Conservation (phyloP, 92 coral and sea anemone genomes). For the Parazoanthus darwini region DNA sequence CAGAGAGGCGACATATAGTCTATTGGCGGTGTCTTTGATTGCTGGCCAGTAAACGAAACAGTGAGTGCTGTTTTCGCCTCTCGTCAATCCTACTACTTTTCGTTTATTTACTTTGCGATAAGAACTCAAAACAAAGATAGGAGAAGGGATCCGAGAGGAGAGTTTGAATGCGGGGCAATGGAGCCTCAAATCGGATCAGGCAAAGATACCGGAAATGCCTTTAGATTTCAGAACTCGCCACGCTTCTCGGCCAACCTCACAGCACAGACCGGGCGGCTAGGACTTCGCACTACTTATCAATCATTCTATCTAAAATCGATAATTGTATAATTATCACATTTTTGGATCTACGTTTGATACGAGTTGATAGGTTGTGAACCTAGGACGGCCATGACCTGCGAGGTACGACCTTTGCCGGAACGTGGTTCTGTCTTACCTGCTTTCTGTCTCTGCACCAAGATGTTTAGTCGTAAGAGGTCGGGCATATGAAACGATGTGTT, state of each 20-base stretch:
- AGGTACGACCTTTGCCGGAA: conserved; percentile 18
- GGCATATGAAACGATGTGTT: conserved; percentile 70
- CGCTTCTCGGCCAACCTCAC: conserved; percentile 61
- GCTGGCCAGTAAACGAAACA: conserved; percentile 55
- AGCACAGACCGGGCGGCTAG: conserved; percentile 64
- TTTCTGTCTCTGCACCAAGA: background rate
- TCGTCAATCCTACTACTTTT: conserved; percentile 43
- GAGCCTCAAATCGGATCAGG: conserved; percentile 59
- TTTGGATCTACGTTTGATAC: conserved; percentile 92
- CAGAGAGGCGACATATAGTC: conserved; percentile 97
- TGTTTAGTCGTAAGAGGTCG: conserved; percentile 23
- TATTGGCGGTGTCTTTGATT: conserved; percentile 97
- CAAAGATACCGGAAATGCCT: conserved; percentile 86
- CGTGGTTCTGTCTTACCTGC: conserved; percentile 18
- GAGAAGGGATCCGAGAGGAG: conserved; percentile 40
- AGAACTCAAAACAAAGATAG: conserved; percentile 65
- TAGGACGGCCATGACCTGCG: conserved; percentile 67
- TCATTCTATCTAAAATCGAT: conserved; percentile 96
- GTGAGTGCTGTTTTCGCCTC: conserved; percentile 41
- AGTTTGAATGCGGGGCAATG: conserved; percentile 27
- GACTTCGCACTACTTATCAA: conserved; percentile 76
- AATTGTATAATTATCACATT: conserved; percentile 98
- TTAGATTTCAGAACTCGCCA: conserved; percentile 60
- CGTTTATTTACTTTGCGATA: conserved; percentile 74
- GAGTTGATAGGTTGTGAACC: conserved; percentile 78